Base-by-base conservation (phyloP, 1,140 invertebrate genomes). In the Listronotus bonariensis region DNA sequence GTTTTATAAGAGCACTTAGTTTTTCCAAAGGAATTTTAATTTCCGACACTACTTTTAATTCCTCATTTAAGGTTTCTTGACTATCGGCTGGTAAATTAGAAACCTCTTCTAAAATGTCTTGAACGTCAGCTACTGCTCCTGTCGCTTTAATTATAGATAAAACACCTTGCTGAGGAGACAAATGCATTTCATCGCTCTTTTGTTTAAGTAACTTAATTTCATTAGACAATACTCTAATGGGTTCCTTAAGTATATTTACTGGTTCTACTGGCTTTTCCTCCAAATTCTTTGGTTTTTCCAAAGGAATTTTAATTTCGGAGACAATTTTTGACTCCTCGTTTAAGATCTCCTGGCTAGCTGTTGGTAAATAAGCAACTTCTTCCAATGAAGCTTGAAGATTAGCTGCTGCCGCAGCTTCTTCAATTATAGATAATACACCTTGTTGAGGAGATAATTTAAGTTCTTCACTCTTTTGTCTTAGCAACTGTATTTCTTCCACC, bases 21-120 rank as follows among this genome's bases (percentile, higher is more conserved):
- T 64, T 67, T 52, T 70, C 32, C 11, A 70, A 7, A 14, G 65
- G 56, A n/a, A 34, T 20, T 20, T 55, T 63, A n/a, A 70, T n/a
- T 60, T 67, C 40, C 14, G 45, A 45, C 14, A 48, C 41, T 15
- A 56, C 18, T 38, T 42, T 14, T 12, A 26, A 14, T 54, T 54
- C 52, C n/a, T 54, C 15, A 8, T 3, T 15, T 20, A 38, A 38
- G 14, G 32, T 10, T 12, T 54, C 52, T 26, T 18, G 18, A 3
- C 14, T 8, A 2, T 3, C 18, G n/a, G 36, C 41, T 15, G 12
- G 1, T 40, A 31, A 14, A 42, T 12, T 26, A 17, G 36, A 11
- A 18, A 31, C 26, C 15, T 58, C 12, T 36, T 68, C 46, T 18
- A 65, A 43, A 11, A 31, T 6, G n/a, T 0, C 15, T 34, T 26